Percentiles rank a stretch among this genome's conserved stretches.
These are phyloP conservation scores for Porites evermanni DNA, from an alignment of 92 coral and sea anemone species.

Conservation along the genomic window DNA sequence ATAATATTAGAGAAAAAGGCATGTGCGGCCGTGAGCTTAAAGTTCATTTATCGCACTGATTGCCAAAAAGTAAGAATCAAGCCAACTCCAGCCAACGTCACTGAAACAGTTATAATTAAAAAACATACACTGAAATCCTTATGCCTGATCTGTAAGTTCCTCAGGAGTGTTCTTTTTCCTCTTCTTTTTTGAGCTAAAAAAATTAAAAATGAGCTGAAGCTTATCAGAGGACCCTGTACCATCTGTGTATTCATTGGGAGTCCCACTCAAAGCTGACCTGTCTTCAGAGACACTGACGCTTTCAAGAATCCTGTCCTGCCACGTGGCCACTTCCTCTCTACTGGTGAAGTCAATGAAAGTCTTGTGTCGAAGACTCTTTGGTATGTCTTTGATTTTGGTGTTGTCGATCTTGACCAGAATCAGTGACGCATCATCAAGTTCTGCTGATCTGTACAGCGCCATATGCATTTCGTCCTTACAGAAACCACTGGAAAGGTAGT, in stretches of 20 bases:
- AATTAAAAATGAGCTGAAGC: background rate
- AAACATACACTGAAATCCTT: background rate
- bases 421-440: conserved; percentile 51
- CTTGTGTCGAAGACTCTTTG: conserved; percentile 63
- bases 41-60: too few relatives aligned
- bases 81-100: too few relatives aligned
- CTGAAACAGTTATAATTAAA: too few relatives aligned
- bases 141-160: conserved; percentile 14
- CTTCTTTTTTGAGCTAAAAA: conserved; percentile 12
- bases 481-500: conserved; percentile 75
- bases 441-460: conserved; percentile 67
- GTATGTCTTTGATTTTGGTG: conserved; percentile 58
- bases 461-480: conserved; percentile 81
- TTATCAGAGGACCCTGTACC: background rate
- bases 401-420: conserved; percentile 72
- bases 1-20: too few relatives aligned
- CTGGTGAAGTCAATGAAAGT: conserved; percentile 77
- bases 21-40: too few relatives aligned
- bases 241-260: background rate
- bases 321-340: conserved; percentile 57
- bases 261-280: conserved; percentile 4
- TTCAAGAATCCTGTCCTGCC: conserved; percentile 62
- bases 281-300: background rate
- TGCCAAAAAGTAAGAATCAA: too few relatives aligned
- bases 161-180: background rate